Conservation (phyloP, 2,113 vertebrate species). For the Parus major region DNA sequence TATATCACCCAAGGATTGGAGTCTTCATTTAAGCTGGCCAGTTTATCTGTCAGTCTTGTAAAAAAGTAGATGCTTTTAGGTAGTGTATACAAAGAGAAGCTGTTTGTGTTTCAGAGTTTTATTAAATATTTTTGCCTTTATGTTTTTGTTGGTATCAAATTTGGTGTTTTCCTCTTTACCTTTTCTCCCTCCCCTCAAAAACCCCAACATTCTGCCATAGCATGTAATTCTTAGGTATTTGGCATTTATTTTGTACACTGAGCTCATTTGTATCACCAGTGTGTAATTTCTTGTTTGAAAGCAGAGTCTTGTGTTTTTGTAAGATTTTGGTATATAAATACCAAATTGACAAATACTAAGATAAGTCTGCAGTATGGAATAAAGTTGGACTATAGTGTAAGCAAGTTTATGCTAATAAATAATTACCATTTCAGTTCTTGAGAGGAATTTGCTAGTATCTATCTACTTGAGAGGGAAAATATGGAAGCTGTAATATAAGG, state of each 20-base stretch:
- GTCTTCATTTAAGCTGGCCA: neutral
- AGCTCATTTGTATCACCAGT: neutral
- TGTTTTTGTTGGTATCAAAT: neutral
- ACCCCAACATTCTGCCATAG: neutral
- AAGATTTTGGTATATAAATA: neutral
- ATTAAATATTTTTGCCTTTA: neutral
- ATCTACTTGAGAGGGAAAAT: constrained; percentile 35
- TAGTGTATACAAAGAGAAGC: neutral
- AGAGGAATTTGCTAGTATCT: constrained; percentile 30
- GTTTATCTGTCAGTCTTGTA: neutral
- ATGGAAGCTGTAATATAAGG: constrained; percentile 13
- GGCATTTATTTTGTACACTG: neutral
- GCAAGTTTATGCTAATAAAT: constrained; percentile 25
- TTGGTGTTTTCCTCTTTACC: neutral
- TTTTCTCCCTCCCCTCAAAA: neutral
- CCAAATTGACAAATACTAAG: neutral
- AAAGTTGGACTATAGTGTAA: neutral
- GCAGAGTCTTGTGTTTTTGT: neutral
- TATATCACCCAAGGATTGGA: neutral
- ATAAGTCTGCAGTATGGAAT: neutral
- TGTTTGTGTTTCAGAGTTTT: neutral
- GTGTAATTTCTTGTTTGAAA: constrained; percentile 1
- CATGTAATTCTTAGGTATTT: neutral
- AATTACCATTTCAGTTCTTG: constrained; percentile 15
- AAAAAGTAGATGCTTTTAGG: neutral